Percentiles rank a stretch among this genome's conserved stretches.
These are phyloP conservation scores for Beris chalybata DNA, from an alignment of 2,888 invertebrate species.

Conservation along the genomic window DNA sequence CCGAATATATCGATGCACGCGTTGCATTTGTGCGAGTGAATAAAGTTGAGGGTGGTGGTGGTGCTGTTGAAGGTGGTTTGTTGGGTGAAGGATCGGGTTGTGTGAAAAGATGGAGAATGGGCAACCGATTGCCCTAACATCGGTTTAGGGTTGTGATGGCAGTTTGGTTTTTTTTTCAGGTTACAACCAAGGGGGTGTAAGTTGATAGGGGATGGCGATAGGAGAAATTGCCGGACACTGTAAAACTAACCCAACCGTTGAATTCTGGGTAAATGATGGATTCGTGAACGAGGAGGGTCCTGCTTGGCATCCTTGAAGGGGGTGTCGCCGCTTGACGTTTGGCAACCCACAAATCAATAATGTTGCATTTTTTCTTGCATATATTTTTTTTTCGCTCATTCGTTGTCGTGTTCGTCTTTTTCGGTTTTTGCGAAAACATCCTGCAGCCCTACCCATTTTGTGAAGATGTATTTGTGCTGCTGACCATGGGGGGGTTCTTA, in stretches of 20 bases:
- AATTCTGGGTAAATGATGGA: slow-evolving; percentile 35
- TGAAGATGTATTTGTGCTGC: no score
- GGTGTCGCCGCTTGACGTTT: slow-evolving; percentile 32
- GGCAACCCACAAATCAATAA: slow-evolving; percentile 42
- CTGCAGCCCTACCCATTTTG: no score
- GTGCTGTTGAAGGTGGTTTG: slow-evolving; percentile 8
- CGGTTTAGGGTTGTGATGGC: slow-evolving; percentile 23
- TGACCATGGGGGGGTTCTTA: no score
- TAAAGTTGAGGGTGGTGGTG: not conserved
- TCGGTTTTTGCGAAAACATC: no score
- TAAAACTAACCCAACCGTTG: slow-evolving; percentile 33
- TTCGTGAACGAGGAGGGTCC: slow-evolving; percentile 17
- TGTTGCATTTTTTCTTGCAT: slow-evolving; percentile 40
- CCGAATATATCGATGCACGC: slow-evolving; percentile 33
- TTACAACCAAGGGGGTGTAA: slow-evolving; percentile 12
- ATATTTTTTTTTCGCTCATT: no score
- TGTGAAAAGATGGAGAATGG: slow-evolving; percentile 19
- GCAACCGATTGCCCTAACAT: slow-evolving; percentile 1
- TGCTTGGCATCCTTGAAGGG: slow-evolving; percentile 29
- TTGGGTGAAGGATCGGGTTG: slow-evolving; percentile 15
- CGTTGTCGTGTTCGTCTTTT: no score
- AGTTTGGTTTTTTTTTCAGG: slow-evolving; percentile 6
- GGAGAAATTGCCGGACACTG: not conserved
- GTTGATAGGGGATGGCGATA: no score
- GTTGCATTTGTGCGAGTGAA: slow-evolving; percentile 27